Evolutionary conservation across 2,113 vertebrate species (phyloP), one percentile per base, ranked within the genome.

Genomic region (Vombatus ursinus): DNA sequence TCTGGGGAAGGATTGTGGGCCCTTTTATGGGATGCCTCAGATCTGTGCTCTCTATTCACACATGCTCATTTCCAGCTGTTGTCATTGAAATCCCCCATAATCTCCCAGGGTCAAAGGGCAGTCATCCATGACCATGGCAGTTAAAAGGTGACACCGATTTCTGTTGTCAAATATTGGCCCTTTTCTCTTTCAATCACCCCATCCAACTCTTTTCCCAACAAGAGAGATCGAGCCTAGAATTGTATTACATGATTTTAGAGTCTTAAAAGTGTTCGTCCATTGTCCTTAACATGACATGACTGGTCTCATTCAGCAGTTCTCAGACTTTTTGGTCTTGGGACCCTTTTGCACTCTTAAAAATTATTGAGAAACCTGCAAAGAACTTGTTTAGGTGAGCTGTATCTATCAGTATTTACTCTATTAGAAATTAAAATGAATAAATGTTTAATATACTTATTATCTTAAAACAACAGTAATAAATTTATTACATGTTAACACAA

Each of bases 111-210:
- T 99, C 98, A 98, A 98, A 99, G 99, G 99, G 98, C 99, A 99
- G 99, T 99, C 99, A 99, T 98, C 99, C 99, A 98, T 99, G 99
- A 99, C 98, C 98, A 98, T 98, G 54, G 96, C 99, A 98, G 98
- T 99, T 98, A 99, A 99, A 99, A 99, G 99, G 99, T 98, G 99
- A 99, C 98, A 98, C 99, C 98, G 98, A 99, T 99, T 99, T 99
- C 98, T 99, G 98, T 99, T 99, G 99, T 99, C 98, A 99, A 99
- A 99, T 99, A 98, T 99, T 98, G 98, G 98, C 98, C 98, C 98
- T 97, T 99, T 99, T 99, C 98, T 99, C 98, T 98, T 98, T 98
- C 98, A 98, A 98, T 98, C 98, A 98, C 98, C 98, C 98, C 98
- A 98, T 99, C 98, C 98, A 98, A 61, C 98, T 98, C 98, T 98